These are phyloP conservation scores for Scylla paramamosain DNA, from an alignment of 1,140 invertebrate genomes.

Conservation along the genomic window DNA sequence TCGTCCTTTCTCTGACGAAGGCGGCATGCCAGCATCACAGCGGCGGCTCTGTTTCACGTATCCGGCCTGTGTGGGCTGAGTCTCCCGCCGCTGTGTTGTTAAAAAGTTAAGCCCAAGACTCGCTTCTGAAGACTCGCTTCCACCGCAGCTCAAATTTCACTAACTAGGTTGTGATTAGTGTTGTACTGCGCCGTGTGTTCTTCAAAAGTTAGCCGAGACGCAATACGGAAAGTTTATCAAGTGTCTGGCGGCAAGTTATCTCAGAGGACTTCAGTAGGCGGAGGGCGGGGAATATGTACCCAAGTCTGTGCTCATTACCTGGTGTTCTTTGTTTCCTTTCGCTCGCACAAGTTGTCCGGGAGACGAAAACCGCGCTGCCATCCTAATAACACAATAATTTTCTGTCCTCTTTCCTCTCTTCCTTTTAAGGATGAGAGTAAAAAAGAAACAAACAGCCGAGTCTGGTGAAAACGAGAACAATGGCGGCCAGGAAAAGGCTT, in stretches of 20 bases:
- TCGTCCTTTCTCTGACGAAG: background rate
- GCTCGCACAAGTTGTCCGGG: background rate
- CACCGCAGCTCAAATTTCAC: background rate
- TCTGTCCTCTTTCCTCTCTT: background rate
- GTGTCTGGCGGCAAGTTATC: background rate
- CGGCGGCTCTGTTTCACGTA: background rate
- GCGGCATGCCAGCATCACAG: background rate
- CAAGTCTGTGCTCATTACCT: background rate
- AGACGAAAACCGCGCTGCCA: background rate
- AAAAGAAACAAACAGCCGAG: too few relatives aligned
- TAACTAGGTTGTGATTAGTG: constrained; percentile 14
- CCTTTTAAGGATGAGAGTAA: too few relatives aligned
- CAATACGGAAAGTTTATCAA: constrained; percentile 14
- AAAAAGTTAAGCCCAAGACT: background rate
- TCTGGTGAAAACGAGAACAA: background rate
- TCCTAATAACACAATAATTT: background rate
- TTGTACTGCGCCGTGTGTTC: background rate
- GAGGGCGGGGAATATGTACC: background rate
- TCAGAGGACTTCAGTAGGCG: background rate
- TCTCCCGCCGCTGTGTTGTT: constrained; percentile 7
- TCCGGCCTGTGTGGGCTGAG: background rate
- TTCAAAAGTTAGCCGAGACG: background rate
- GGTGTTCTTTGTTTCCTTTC: background rate
- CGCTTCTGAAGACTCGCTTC: constrained; percentile 3
- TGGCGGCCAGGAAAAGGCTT: background rate